Base-by-base conservation (phyloP, 92 coral and sea anemone genomes). In the Paramuricea clavata region DNA sequence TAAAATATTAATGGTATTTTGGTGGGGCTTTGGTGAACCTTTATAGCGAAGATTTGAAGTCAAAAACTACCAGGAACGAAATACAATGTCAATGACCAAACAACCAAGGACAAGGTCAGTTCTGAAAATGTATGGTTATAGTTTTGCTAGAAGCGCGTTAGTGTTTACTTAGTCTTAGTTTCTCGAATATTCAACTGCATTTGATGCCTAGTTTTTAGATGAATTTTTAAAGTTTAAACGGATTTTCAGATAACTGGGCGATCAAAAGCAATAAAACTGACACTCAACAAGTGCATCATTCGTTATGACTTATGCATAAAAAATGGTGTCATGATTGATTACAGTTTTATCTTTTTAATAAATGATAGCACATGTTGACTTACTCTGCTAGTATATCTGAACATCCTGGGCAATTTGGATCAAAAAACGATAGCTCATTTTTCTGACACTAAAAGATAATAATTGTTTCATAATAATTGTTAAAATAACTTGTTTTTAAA, bases 381-480 rank as follows among this genome's bases (percentile, higher is more conserved):
- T 91, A 97, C 99, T 94, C 95, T 2, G 91, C 32, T 43, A 97
- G 86, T 31, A 97, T 92, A 86, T 93, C 99, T 32, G 91, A 93
- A 56, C 99, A 97, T 34, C 97, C 97, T 36, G 99, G 98, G 32
- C 99, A 97, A 64, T 92, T 93, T 87, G 99, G 99, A 59, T 97
- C 98, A 94, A 97, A 97, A 78, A 97, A 97, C 31, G 99, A 94
- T 81, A 97, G 82, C 39, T 97, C 99, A 19, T 94, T 84, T 74
- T 97, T 94, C 35, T 85, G 93, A 54, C 99, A 97, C 99, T 97
- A 83, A 71, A 86, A 74, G 31, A 78, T 4, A 39, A 39, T 39
- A n/a, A n/a, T n/a, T n/a, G n/a, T n/a, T n/a, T n/a, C n/a, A n/a
- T n/a, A n/a, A n/a, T n/a, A n/a, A n/a, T n/a, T n/a, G n/a, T 39